Evolutionary conservation across 2,797 vertebrate species (phyloP).

Genomic region (Aplochiton taeniatus): DNA sequence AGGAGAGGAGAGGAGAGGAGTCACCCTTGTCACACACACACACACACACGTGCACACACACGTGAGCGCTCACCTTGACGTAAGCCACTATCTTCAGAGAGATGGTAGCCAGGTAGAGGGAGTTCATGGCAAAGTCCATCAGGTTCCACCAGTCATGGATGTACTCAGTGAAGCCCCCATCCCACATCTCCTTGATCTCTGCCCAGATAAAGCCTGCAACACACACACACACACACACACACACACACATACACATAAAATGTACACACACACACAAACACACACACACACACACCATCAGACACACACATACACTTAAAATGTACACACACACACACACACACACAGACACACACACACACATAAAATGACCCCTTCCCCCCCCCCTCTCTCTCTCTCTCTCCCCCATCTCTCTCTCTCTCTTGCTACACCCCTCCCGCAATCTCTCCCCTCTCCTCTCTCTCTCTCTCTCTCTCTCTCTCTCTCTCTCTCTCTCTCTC

Average conservation of each 20-base stretch:
- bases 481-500: slow-evolving; percentile 59
- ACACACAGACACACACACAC: slow-evolving; percentile 11
- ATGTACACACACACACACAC: neutral
- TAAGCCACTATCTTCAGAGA: slow-evolving; percentile 97
- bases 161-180: slow-evolving; percentile 95
- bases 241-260: slow-evolving; percentile 21
- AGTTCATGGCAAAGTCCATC: slow-evolving; percentile 99
- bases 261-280: slow-evolving; percentile 2
- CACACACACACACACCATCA: slow-evolving; percentile 7
- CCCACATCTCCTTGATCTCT: slow-evolving; percentile 99
- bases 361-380: too few relatives aligned
- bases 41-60: too few relatives aligned
- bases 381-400: slow-evolving; percentile 54
- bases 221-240: slow-evolving; percentile 22
- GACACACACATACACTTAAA: neutral
- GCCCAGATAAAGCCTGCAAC: slow-evolving; percentile 95
- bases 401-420: slow-evolving; percentile 29
- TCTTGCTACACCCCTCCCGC: neutral
- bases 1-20: neutral
- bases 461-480: slow-evolving; percentile 77
- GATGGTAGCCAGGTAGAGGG: slow-evolving; percentile 95
- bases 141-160: slow-evolving; percentile 99
- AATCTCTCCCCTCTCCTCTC: slow-evolving; percentile 52
- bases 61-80: slow-evolving; percentile 82
- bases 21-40: too few relatives aligned